These are phyloP conservation scores for Darevskia mixta DNA, from an alignment of 2,797 vertebrate species.

Conservation along the genomic window DNA sequence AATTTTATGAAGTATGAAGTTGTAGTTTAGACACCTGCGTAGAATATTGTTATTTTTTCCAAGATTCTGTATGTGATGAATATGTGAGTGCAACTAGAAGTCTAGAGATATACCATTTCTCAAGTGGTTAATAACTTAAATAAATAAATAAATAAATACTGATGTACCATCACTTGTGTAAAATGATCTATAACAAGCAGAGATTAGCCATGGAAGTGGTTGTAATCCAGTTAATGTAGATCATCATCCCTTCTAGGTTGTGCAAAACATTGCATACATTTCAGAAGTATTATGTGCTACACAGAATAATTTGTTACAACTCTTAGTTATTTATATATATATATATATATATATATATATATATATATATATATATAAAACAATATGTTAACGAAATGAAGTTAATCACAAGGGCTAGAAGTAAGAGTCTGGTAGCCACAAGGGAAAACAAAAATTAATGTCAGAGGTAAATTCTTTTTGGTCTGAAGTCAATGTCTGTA, in stretches of 20 bases:
- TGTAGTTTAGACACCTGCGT: slow-evolving; percentile 29
- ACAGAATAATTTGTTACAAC: background rate
- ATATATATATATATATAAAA: background rate
- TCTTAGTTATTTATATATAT: background rate
- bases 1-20: slow-evolving; percentile 24
- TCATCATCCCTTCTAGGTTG: slow-evolving; percentile 18
- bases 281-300: slow-evolving; percentile 24
- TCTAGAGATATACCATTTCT: slow-evolving; percentile 6
- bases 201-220: background rate
- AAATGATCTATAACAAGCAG: background rate
- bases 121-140: too few relatives aligned
- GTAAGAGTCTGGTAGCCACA: background rate
- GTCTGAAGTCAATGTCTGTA: too few relatives aligned
- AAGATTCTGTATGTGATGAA: background rate
- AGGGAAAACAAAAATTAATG: slow-evolving; percentile 11
- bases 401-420: background rate
- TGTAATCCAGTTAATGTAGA: background rate
- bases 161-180: too few relatives aligned
- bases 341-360: background rate
- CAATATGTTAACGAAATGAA: slow-evolving; percentile 2
- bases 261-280: slow-evolving; percentile 44
- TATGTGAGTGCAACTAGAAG: slow-evolving; percentile 39
- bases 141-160: too few relatives aligned
- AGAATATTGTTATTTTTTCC: background rate
- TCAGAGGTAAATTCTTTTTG: too few relatives aligned